These are phyloP conservation scores for Drosophila malerkotliana DNA, from an alignment of 1,140 invertebrate species.

Conservation along the genomic window DNA sequence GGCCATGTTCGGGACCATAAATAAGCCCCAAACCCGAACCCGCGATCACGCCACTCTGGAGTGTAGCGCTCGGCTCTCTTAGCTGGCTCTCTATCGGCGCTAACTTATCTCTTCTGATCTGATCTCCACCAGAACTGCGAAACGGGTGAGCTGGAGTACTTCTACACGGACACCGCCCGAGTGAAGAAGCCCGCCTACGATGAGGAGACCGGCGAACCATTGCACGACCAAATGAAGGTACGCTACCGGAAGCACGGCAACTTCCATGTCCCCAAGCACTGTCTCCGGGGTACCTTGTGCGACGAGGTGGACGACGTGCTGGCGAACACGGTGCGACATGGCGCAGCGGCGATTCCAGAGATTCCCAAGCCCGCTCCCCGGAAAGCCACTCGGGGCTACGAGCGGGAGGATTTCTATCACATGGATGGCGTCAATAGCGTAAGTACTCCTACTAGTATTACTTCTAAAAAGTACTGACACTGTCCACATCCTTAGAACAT, in stretches of 20 bases:
- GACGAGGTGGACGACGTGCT: slow-evolving; percentile 66
- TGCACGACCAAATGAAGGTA: slow-evolving; percentile 70
- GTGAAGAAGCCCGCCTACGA: slow-evolving; percentile 63
- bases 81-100: slow-evolving; percentile 4
- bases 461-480: neutral
- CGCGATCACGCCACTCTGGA: slow-evolving; percentile 42
- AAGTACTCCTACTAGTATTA: slow-evolving; percentile 12
- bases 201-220: slow-evolving; percentile 75
- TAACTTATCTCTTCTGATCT: neutral
- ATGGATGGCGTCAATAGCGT: slow-evolving; percentile 80
- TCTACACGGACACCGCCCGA: slow-evolving; percentile 60
- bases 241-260: slow-evolving; percentile 73
- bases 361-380: slow-evolving; percentile 13
- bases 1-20: slow-evolving; percentile 8
- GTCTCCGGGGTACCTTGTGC: slow-evolving; percentile 56
- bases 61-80: slow-evolving; percentile 20
- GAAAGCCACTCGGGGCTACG: slow-evolving; percentile 58
- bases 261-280: slow-evolving; percentile 72
- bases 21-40: slow-evolving; percentile 4
- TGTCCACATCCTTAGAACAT: slow-evolving; percentile 62
- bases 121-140: slow-evolving; percentile 66
- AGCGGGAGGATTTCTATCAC: slow-evolving; percentile 70
- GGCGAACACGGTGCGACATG: slow-evolving; percentile 63
- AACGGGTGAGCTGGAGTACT: slow-evolving; percentile 77
- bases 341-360: slow-evolving; percentile 16